Percentiles rank a stretch among this genome's conserved stretches.
Conservation (phyloP, 2,113 vertebrate species). For the Tachuris rubrigastra region DNA sequence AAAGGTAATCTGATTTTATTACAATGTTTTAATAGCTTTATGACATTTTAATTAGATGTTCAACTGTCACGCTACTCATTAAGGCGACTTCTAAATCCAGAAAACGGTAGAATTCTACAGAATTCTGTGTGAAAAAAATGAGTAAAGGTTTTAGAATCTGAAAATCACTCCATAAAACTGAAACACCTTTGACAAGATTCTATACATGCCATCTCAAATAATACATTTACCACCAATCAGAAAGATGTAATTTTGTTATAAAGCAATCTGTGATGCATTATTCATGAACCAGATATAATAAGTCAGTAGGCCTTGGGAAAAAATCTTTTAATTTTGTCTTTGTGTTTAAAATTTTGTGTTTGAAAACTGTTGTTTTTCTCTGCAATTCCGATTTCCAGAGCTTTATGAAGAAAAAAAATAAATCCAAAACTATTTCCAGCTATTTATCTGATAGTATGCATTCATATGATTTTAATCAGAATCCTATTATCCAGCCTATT, state of each 20-base stretch:
- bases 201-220: background rate
- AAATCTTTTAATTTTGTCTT: background rate
- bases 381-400: background rate
- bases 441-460: background rate
- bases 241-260: background rate
- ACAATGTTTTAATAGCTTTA: background rate
- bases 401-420: background rate
- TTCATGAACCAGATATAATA: background rate
- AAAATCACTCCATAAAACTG: background rate
- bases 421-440: background rate
- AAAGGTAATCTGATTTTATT: background rate
- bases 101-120: background rate
- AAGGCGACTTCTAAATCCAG: background rate
- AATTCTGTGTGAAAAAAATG: background rate
- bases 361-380: background rate
- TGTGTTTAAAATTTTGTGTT: background rate
- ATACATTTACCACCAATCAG: background rate
- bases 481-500: background rate
- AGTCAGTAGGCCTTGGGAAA: background rate
- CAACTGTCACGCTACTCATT: background rate
- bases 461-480: background rate
- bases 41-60: background rate
- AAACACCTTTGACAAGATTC: background rate
- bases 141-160: background rate
- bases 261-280: background rate